Evolutionary conservation across 2,888 invertebrate species (phyloP).

Genomic region (Smittia aterrima): DNA sequence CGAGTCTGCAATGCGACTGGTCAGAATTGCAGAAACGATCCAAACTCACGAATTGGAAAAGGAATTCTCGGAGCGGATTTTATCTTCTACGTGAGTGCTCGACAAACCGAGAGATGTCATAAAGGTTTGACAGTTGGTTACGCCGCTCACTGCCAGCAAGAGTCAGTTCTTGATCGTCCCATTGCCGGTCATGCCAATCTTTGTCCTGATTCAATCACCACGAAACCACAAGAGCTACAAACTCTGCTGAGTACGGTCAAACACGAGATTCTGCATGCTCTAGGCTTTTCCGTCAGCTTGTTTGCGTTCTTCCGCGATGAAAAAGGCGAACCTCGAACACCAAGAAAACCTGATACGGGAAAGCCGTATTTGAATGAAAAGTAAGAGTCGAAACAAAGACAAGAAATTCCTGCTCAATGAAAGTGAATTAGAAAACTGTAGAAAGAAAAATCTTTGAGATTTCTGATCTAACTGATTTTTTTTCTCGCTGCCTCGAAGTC

Average conservation of each 20-base stretch:
- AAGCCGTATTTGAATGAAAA: conserved; percentile 86
- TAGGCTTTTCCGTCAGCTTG: conserved; percentile 94
- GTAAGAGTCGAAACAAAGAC: conserved; percentile 56
- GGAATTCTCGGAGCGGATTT: conserved; percentile 87
- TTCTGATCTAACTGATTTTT: too few species aligned
- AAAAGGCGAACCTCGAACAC: conserved; percentile 83
- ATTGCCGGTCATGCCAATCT: conserved; percentile 99
- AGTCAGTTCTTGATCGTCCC: conserved; percentile 89
- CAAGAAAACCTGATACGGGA: conserved; percentile 75
- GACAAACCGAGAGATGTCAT: conserved; percentile 88
- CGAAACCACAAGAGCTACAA: conserved; percentile 85
- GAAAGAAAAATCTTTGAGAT: background rate
- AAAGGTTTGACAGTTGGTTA: conserved; percentile 67
- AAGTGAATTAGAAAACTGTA: conserved; percentile 2
- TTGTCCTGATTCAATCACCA: conserved; percentile 91
- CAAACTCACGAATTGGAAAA: conserved; percentile 58
- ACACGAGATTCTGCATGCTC: conserved; percentile 96
- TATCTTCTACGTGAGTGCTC: conserved; percentile 93
- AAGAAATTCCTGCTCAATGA: background rate
- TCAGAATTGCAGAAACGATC: conserved; percentile 68
- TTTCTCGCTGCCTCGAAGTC: too few species aligned
- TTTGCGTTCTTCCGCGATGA: conserved; percentile 91
- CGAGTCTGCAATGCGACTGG: conserved; percentile 84
- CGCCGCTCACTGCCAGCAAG: conserved; percentile 93
- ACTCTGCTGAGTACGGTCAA: conserved; percentile 93